Base-by-base conservation (phyloP, 2,113 vertebrate genomes). In the Dipodomys spectabilis region DNA sequence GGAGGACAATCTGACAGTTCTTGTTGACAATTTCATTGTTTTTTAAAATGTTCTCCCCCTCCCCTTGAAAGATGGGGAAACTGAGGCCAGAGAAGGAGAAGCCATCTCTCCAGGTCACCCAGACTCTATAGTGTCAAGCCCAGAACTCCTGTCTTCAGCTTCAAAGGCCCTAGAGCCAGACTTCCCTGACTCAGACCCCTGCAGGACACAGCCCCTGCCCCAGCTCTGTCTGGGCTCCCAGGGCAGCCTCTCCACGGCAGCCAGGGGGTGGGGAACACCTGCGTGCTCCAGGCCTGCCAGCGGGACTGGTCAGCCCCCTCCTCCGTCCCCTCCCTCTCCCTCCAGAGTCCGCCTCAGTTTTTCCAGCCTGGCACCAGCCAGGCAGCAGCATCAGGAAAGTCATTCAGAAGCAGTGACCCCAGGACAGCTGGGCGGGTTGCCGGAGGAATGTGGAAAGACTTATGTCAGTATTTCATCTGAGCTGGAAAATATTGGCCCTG, bases 381-480 rank as follows among this genome's bases (percentile, higher is more conserved):
- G 49, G 77, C 69, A 92, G 90, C 90, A 92, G 19, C 72, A 72
- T 68, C 64, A 35, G 3, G 92, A 93, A 86, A 95, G 95, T 96
- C 95, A 82, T 53, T 89, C 69, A 6, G 92, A 81, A 92, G 83
- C 90, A 80, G 30, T 35, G 77, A 72, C 90, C 67, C 62, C 83
- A 62, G 53, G 2, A 78, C 45, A 81, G 84, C 45, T 30, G 95
- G 94, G 94, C 23, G 32, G 86, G 82, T 64, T 11, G 7, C 69
- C 20, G 27, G 79, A 92, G 81, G 73, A 91, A 88, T 90, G 75
- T 84, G 95, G 95, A 97, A 97, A 96, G 94, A 95, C 80, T 95
- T 88, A 93, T 68, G 96, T 97, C 96, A 96, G 90, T 84, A 28
- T 96, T 96, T 96, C 82, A 73, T 93, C 64, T 92, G 91, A 77